A percentile compares a stretch with the other conserved stretches of the same genome.
Evolutionary conservation across 2,113 vertebrate genomes (phyloP).

Genomic region (Plestiodon gilberti): DNA sequence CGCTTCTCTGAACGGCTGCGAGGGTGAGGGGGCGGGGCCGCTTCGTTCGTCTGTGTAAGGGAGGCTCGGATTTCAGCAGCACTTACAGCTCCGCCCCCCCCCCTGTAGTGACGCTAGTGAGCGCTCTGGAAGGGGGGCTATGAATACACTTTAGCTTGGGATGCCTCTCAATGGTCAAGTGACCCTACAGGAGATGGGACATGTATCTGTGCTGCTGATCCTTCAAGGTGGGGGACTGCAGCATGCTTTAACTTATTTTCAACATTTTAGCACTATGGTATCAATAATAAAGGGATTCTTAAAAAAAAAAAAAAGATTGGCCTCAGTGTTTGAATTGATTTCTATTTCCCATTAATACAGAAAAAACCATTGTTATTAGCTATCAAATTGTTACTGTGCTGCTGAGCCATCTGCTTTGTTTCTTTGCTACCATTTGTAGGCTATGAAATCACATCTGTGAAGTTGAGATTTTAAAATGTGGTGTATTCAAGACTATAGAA

Average conservation of each 20-base stretch:
- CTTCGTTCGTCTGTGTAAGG: no score
- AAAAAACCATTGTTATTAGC: constrained; percentile 30
- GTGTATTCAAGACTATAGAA: constrained; percentile 49
- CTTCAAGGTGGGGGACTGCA: neutral
- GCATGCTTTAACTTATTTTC: neutral
- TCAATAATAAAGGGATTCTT: constrained; percentile 20
- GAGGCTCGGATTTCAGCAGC: no score
- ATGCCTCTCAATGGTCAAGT: neutral
- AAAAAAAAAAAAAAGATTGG: neutral
- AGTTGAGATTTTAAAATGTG: constrained; percentile 49
- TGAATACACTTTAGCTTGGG: neutral
- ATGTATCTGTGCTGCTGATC: neutral
- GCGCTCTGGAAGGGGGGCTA: neutral
- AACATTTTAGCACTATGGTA: neutral
- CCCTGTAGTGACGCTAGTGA: no score
- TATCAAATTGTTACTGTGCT: constrained; percentile 51
- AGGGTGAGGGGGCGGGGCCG: no score
- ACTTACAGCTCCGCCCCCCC: no score
- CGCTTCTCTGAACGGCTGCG: no score
- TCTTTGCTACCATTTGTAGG: constrained; percentile 40
- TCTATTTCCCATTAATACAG: constrained; percentile 28
- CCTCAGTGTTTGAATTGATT: constrained; percentile 29
- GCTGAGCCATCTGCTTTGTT: constrained; percentile 45
- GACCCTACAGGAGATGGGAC: no score
- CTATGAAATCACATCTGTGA: constrained; percentile 61